Evolutionary conservation across 2,113 vertebrate genomes (phyloP), one percentile per base, ranked within the genome.

Genomic region (Micronycteris hirsuta): DNA sequence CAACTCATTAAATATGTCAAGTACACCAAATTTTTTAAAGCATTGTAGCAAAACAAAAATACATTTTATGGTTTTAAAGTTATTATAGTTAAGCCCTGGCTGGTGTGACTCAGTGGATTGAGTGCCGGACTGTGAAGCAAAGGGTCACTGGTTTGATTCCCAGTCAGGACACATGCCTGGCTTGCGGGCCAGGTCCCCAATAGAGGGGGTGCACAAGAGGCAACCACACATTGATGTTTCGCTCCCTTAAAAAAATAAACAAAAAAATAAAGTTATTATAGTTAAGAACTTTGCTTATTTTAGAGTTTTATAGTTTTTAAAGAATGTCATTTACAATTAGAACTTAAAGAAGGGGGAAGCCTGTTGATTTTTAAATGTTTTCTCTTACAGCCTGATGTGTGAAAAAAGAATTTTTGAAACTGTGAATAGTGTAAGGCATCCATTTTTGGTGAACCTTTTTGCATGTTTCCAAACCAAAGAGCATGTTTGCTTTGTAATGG

Each of bases 401-500:
- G 99, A 99, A 98, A 99, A 99, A 98, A 98, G 99, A 98, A 99
- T 99, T 97, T 99, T 99, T 97, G 99, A 99, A 98, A 99, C 99
- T 97, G 99, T 99, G 98, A 99, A 99, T 99, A 99, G 99, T 76
- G 99, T 99, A 89, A 99, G 99, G 81, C 99, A 99, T 97, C 99
- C 99, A 22, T 99, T 99, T 99, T 98, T 99, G 98, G 99, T 99
- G 98, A 99, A 99, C 98, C 99, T 99, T 89, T 99, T 99, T 94
- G 99, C 99, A 70, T 99, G 99, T 98, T 99, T 99, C 98, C 99
- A 99, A 99, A 99, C 99, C 88, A 99, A 99, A 98, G 99, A 99
- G 97, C 99, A 99, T 0, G 99, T 99, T 41, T 99, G 99, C 97
- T 99, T 99, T 95, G 99, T 99, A 94, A 99, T 99, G 99, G 99